Evolutionary conservation across 2,888 invertebrate species (phyloP).

Genomic region (Seira sanloemensis): DNA sequence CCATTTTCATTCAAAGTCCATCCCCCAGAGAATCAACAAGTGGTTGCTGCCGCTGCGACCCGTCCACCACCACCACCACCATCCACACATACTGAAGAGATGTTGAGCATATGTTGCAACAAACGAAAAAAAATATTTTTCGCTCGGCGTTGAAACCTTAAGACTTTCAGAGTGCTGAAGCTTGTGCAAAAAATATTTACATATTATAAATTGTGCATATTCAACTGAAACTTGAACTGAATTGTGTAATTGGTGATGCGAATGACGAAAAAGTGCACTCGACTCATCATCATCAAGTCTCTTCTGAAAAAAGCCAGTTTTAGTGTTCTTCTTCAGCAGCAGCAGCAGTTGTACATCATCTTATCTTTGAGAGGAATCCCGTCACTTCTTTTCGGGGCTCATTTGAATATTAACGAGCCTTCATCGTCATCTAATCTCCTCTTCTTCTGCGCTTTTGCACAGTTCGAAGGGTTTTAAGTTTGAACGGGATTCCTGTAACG

Average conservation of each 20-base stretch:
- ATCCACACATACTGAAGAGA: too few species aligned
- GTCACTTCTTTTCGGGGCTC: too few species aligned
- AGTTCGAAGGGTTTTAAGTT: conserved; percentile 37
- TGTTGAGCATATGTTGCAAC: too few species aligned
- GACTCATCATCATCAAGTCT: not conserved
- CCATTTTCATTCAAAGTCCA: conserved; percentile 52
- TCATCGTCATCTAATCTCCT: not conserved
- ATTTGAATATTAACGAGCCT: not conserved
- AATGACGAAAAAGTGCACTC: too few species aligned
- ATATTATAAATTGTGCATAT: not conserved
- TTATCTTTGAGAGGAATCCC: too few species aligned
- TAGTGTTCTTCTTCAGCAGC: not conserved
- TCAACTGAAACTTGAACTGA: not conserved
- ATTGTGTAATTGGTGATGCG: conserved; percentile 1
- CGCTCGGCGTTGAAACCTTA: too few species aligned
- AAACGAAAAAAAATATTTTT: too few species aligned
- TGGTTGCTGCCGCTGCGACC: conserved; percentile 1
- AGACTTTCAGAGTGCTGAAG: too few species aligned
- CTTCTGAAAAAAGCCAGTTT: not conserved
- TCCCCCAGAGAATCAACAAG: conserved; percentile 54
- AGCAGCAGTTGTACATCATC: not conserved
- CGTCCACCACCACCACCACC: too few species aligned
- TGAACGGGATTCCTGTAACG: conserved; percentile 64
- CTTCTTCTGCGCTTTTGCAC: not conserved
- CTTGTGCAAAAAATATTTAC: conserved; percentile 15